Evolutionary conservation across 2,113 vertebrate genomes (phyloP).

Genomic region (Ia io): DNA sequence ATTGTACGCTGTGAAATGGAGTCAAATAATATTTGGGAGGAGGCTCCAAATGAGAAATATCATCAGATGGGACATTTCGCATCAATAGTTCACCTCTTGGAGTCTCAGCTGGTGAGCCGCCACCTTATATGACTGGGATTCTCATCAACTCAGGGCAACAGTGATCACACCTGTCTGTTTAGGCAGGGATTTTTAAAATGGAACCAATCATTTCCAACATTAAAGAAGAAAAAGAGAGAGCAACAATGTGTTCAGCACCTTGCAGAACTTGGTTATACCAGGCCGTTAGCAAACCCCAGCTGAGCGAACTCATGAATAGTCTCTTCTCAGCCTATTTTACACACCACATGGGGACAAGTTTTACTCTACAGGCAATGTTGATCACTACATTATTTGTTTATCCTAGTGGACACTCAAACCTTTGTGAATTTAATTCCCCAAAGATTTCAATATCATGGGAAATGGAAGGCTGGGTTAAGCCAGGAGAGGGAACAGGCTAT

Average conservation of each 20-base stretch:
- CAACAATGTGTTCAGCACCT: neutral
- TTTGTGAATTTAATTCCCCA: neutral
- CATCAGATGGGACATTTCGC: neutral
- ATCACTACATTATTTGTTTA: neutral
- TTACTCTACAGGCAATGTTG: neutral
- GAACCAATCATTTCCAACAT: neutral
- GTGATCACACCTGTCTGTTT: neutral
- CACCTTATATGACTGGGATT: neutral
- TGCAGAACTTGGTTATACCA: neutral
- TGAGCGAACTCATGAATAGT: neutral
- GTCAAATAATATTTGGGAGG: neutral
- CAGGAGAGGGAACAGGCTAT: neutral
- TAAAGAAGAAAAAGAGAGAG: neutral
- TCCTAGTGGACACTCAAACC: neutral
- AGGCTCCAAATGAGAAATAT: neutral
- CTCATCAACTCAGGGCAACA: neutral
- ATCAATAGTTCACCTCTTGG: neutral
- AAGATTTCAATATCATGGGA: neutral
- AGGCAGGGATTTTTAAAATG: neutral
- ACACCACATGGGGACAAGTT: neutral
- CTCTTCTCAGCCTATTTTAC: neutral
- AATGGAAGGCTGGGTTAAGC: neutral
- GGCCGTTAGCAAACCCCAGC: neutral
- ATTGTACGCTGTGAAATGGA: neutral
- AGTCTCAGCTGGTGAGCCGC: neutral